Conservation (phyloP, 1,140 invertebrate species). For the Rhyacophila brunnea region DNA sequence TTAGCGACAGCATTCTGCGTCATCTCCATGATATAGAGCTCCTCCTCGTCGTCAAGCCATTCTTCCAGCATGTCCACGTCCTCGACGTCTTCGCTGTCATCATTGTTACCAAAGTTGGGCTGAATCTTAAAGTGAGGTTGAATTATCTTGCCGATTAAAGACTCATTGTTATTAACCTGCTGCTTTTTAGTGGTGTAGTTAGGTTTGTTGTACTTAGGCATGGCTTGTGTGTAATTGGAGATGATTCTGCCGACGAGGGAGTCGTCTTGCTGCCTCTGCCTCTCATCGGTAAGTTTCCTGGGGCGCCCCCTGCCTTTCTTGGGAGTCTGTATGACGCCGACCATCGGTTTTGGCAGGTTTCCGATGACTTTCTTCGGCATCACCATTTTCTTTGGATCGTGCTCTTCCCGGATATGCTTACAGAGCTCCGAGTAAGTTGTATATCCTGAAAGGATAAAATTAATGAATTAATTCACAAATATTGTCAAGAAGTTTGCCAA, state of each 20-base stretch:
- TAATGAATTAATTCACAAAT: slow-evolving; percentile 2
- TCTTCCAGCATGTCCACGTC: slow-evolving; percentile 31
- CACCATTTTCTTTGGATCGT: neutral
- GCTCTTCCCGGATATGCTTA: slow-evolving; percentile 23
- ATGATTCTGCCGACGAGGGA: neutral
- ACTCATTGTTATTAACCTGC: neutral
- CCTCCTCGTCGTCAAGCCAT: slow-evolving; percentile 31
- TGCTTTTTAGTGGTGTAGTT: neutral
- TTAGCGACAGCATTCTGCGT: neutral
- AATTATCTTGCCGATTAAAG: neutral
- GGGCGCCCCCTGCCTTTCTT: neutral
- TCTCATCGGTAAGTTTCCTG: neutral
- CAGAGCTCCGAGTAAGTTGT: slow-evolving; percentile 23
- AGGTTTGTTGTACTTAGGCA: neutral
- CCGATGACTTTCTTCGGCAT: neutral
- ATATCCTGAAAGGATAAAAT: slow-evolving; percentile 22
- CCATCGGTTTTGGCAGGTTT: neutral
- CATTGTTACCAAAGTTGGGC: neutral
- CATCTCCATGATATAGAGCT: slow-evolving; percentile 3
- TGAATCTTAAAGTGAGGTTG: neutral
- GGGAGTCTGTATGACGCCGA: neutral
- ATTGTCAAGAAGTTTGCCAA: neutral
- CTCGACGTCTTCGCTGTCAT: slow-evolving; percentile 12
- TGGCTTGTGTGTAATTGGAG: neutral
- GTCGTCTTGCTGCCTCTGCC: neutral